Evolutionary conservation across 1,140 invertebrate genomes (phyloP).

Genomic region (Zaprionus ornatus): DNA sequence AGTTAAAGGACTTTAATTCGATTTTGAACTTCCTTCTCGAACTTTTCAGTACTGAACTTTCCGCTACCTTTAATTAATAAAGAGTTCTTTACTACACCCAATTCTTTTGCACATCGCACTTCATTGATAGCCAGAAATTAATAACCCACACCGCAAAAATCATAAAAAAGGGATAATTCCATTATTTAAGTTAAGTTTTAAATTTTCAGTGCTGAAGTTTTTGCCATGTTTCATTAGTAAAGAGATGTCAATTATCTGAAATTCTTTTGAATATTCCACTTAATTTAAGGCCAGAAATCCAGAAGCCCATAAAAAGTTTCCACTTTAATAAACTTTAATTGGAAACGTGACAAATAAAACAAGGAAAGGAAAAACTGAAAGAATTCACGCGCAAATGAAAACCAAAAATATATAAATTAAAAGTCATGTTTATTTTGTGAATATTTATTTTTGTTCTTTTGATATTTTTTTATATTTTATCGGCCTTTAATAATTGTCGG

Average conservation of each 20-base stretch:
- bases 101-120: too few species aligned
- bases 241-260: neutral
- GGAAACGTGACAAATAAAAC: neutral
- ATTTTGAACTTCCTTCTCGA: too few species aligned
- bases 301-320: neutral
- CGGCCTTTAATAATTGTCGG: neutral
- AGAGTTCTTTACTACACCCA: too few species aligned
- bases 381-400: neutral
- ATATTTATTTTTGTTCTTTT: neutral
- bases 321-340: neutral
- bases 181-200: too few species aligned
- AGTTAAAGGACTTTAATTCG: too few species aligned
- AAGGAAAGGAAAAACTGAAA: neutral
- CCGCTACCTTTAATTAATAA: too few species aligned
- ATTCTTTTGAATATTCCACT: neutral
- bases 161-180: too few species aligned
- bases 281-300: neutral
- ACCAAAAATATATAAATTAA: neutral
- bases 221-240: neutral
- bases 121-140: too few species aligned
- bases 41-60: too few species aligned
- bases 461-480: neutral
- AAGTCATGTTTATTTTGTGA: neutral
- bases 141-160: too few species aligned
- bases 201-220: neutral